Percentiles rank a stretch among this genome's conserved stretches.
phyloP scores from a whole-genome alignment of 2,797 vertebrate species.

The Borostomias antarcticus region DNA sequence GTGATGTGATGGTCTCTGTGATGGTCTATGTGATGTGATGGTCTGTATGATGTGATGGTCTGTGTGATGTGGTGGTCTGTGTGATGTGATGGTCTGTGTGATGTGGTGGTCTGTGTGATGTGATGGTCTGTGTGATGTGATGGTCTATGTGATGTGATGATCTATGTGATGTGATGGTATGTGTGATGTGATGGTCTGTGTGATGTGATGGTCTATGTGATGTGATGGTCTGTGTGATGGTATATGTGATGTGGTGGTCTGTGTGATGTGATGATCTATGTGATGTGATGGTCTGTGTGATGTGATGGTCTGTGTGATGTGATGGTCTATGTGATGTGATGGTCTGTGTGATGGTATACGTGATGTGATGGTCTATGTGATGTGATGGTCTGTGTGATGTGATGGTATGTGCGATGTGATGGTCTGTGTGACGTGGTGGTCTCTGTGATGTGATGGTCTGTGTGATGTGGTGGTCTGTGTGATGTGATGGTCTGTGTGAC shows the following conservation, averaged over 20 bases:
- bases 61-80: constrained; percentile 55
- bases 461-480: too few species aligned
- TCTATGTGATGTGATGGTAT: constrained; percentile 57
- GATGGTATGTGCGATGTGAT: constrained; percentile 56
- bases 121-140: constrained; percentile 59
- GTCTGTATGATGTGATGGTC: constrained; percentile 55
- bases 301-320: constrained; percentile 59
- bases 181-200: constrained; percentile 45
- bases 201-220: constrained; percentile 56
- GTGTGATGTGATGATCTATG: too few species aligned
- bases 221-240: constrained; percentile 57
- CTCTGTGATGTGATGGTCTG: constrained; percentile 49
- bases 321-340: constrained; percentile 56
- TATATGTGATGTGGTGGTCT: too few species aligned
- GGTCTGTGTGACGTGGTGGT: constrained; percentile 56
- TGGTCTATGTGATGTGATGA: constrained; percentile 54
- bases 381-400: constrained; percentile 59
- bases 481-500: constrained; percentile 57
- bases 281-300: too few species aligned
- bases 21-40: too few species aligned
- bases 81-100: constrained; percentile 56
- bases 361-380: constrained; percentile 56
- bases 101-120: constrained; percentile 56
- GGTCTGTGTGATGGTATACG: constrained; percentile 53
- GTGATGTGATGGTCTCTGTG: constrained; percentile 55